Evolutionary conservation across 2,113 vertebrate species (phyloP), one percentile per base, ranked within the genome.

Genomic region (Pteruthius melanotis): DNA sequence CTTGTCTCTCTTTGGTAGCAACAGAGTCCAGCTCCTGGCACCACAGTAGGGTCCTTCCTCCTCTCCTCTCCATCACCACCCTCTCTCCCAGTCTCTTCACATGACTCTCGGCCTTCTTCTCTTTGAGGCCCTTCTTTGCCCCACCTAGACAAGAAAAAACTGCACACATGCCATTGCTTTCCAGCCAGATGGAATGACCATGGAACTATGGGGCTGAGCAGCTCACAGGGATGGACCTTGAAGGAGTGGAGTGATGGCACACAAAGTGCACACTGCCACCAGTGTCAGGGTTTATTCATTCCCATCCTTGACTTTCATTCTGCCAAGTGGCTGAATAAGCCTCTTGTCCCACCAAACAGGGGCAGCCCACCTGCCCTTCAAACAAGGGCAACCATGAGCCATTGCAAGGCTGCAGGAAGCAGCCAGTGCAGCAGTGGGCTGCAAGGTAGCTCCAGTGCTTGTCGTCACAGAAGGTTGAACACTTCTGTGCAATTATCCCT

Each of bases 311-410:
- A 30, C 40, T 33, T 44, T 35, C 30, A 9, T 37, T 65, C 59
- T 59, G 27, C 18, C 1, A 7, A 72, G 28, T 6, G 22, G 11
- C 24, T 45, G 13, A 44, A 22, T 27, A 71, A 28, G 19, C 15
- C 17, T 53, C n/a, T 77, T 53, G n/a, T 18, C 13, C 20, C 30
- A 45, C 12, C 33, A 11, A 70, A 40, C 28, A 54, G 15, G 24
- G 24, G 7, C 40, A 65, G 35, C 7, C 13, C 33, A 33, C 6
- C 23, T 50, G 28, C 7, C 27, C 20, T 53, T 59, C 66, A 64
- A 35, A n/a, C 0, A 0, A 35, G 13, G 37, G 64, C 7, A 12
- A 37, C 39, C 45, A 23, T 1, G 4, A 57, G 12, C 6, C 2
- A 1, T 7, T 59, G 39, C 3, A 2, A 30, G 39, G 44, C 16